A percentile compares a stretch with the other conserved stretches of the same genome.
phyloP scores from a whole-genome alignment of 2,888 invertebrate genomes.

The Dione juno region DNA sequence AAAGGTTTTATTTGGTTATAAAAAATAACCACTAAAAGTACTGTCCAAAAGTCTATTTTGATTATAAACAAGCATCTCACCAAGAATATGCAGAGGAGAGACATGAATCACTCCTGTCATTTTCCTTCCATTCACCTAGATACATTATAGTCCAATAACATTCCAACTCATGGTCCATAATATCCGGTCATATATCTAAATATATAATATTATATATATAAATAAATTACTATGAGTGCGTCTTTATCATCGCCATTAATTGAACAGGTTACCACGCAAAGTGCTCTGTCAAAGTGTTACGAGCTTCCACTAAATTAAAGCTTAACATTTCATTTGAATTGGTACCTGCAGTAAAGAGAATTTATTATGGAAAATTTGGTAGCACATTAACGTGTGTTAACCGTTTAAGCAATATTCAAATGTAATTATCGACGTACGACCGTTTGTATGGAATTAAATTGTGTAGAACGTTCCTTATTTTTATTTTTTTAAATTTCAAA shows the following conservation, averaged over 20 bases:
- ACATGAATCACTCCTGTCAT: no score
- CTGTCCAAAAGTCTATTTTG: no score
- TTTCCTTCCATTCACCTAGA: no score
- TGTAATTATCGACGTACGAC: constrained; percentile 6
- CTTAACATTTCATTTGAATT: constrained; percentile 39
- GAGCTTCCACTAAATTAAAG: constrained; percentile 39
- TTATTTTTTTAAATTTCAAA: no score
- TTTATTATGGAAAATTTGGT: constrained; percentile 33
- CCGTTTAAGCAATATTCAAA: constrained; percentile 19
- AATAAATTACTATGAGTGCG: constrained; percentile 26
- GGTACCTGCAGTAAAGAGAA: constrained; percentile 38
- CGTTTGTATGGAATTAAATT: constrained; percentile 1
- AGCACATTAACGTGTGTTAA: constrained; percentile 28
- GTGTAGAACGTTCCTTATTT: neutral
- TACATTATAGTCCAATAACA: no score
- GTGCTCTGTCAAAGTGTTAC: constrained; percentile 45
- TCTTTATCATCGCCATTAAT: constrained; percentile 40
- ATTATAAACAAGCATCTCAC: no score
- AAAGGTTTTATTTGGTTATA: no score
- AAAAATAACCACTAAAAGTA: no score
- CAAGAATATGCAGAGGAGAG: no score
- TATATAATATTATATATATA: neutral
- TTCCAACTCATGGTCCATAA: no score
- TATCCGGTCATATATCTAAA: no score
- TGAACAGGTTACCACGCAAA: constrained; percentile 41